Evolutionary conservation across 2,888 invertebrate species (phyloP).

Genomic region (Rhodophaea formosa): DNA sequence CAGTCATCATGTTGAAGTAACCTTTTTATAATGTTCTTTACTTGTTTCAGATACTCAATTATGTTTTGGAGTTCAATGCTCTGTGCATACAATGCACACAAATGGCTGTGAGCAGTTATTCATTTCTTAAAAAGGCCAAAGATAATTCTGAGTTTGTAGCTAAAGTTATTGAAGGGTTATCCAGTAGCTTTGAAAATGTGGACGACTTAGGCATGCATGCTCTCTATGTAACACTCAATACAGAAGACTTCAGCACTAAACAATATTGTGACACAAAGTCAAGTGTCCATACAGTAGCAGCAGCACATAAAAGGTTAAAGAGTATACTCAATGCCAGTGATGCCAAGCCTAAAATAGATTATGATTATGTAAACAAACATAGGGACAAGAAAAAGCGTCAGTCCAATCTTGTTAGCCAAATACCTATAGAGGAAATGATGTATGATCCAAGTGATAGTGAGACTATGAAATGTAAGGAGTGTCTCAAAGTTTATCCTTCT

Average conservation of each 20-base stretch:
- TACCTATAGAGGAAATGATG: slow-evolving; percentile 46
- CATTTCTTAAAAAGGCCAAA: slow-evolving; percentile 44
- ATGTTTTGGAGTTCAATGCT: slow-evolving; percentile 41
- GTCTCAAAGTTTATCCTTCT: slow-evolving; percentile 45
- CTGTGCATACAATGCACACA: slow-evolving; percentile 51
- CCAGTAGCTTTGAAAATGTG: slow-evolving; percentile 36
- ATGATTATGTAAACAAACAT: slow-evolving; percentile 25
- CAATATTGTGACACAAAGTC: slow-evolving; percentile 46
- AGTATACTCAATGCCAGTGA: slow-evolving; percentile 28
- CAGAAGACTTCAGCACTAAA: slow-evolving; percentile 41
- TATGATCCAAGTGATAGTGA: slow-evolving; percentile 38
- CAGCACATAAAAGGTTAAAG: slow-evolving; percentile 40
- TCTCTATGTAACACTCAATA: slow-evolving; percentile 49
- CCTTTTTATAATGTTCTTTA: slow-evolving; percentile 4
- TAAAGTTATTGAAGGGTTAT: slow-evolving; percentile 40
- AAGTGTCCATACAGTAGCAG: slow-evolving; percentile 26
- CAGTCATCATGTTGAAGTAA: no score
- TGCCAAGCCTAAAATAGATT: slow-evolving; percentile 26
- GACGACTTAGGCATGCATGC: slow-evolving; percentile 36
- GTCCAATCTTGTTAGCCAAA: slow-evolving; percentile 14
- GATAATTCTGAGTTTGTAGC: slow-evolving; percentile 41
- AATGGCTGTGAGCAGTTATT: slow-evolving; percentile 45
- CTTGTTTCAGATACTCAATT: slow-evolving; percentile 49
- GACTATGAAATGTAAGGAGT: slow-evolving; percentile 49
- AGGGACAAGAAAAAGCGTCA: slow-evolving; percentile 23